Percentiles rank a stretch among this genome's conserved stretches.
phyloP scores from a whole-genome alignment of 2,113 vertebrate genomes.

The Odocoileus hemionus region DNA sequence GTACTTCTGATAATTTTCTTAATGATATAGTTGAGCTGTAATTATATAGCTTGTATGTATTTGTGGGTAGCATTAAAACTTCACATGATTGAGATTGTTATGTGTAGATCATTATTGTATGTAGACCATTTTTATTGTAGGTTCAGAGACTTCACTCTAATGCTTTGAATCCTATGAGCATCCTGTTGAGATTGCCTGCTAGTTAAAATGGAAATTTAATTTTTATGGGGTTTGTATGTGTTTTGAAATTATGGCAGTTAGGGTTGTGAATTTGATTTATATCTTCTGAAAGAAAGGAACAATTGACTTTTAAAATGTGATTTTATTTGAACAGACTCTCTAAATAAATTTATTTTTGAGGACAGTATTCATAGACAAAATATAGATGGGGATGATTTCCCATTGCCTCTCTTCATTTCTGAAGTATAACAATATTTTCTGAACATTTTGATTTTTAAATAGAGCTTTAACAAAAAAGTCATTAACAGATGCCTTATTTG shows the following conservation, averaged over 20 bases:
- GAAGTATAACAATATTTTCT: not conserved
- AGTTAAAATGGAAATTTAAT: constrained; percentile 48
- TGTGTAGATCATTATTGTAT: constrained; percentile 17
- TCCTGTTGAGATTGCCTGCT: constrained; percentile 31
- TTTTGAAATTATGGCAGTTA: constrained; percentile 51
- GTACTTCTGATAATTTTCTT: constrained; percentile 59
- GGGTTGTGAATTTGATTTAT: constrained; percentile 42
- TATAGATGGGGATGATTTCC: not conserved
- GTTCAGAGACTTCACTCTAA: constrained; percentile 52
- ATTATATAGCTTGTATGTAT: constrained; percentile 43
- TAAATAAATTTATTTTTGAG: constrained; percentile 58
- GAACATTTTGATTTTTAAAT: constrained; percentile 32
- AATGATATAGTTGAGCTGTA: constrained; percentile 58
- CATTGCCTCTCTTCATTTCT: not conserved
- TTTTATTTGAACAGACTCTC: constrained; percentile 13
- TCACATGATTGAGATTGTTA: constrained; percentile 48
- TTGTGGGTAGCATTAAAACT: constrained; percentile 57
- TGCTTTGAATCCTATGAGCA: constrained; percentile 30
- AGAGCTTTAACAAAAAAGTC: constrained; percentile 40
- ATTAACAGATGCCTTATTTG: constrained; percentile 5
- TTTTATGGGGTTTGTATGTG: constrained; percentile 30
- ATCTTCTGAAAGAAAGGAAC: constrained; percentile 53
- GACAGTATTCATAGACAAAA: constrained; percentile 48
- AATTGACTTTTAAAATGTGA: constrained; percentile 10
- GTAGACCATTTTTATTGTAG: not conserved